Evolutionary conservation across 2,797 vertebrate species (phyloP), one percentile per base, ranked within the genome.

Genomic region (Loriculus beryllinus): DNA sequence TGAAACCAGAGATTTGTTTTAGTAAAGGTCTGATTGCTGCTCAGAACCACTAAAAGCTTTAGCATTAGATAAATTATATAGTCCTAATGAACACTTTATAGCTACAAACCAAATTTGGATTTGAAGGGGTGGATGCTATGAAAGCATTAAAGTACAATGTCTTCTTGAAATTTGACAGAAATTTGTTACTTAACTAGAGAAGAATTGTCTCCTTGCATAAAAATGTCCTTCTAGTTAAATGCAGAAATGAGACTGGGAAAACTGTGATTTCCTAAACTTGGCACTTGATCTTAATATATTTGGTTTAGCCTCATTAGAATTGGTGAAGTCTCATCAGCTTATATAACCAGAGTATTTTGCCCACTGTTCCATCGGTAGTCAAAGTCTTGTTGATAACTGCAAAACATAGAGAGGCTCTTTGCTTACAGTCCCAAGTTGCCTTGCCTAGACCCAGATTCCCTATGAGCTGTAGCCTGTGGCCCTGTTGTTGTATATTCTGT

Each of bases 81-180:
- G 75, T 85, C 48, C 65, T 80, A 92, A 96, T 93, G 69, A 88
- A 37, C 22, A 1, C 92, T 94, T 94, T 96, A 92, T 89, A 96
- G 90, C 89, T 95, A 60, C 85, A 83, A 93, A 90, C 87, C 82
- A 67, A 92, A 86, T 93, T 79, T 94, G 92, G 89, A 84, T 86
- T 93, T 60, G 64, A 86, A 76, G 69, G 83, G 70, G 31, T 12
- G 63, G 69, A 31, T 89, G 12, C 63, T 91, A 9, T 63, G 86
- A 65, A 88, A 62, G 71, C 71, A 72, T 76, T 51, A 35, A 90
- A 91, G 86, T 85, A 86, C 82, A 74, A 31, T 70, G 48, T 92
- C 87, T 93, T 96, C 87, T 86, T 95, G 92, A 92, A 93, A 77
- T 92, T 88, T 88, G 85, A 91, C 62, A 79, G 82, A 91, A 90